A percentile compares a stretch with the other conserved stretches of the same genome.
phyloP scores from a whole-genome alignment of 1,140 invertebrate genomes.

The Solenopsis invicta region DNA sequence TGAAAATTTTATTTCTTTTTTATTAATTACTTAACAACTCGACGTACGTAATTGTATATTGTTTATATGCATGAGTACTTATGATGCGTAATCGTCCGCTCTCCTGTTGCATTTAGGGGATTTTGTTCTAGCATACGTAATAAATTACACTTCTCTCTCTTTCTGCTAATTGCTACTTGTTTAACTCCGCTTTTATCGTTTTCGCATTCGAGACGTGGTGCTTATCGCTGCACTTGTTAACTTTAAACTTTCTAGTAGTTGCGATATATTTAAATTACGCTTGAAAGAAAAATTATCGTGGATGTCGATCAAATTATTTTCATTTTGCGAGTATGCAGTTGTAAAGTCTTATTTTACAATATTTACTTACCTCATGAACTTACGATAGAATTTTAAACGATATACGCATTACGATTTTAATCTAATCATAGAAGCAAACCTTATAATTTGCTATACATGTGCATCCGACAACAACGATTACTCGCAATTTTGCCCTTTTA shows the following conservation, averaged over 20 bases:
- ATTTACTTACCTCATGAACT: neutral
- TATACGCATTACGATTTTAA: conserved; percentile 18
- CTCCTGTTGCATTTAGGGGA: neutral
- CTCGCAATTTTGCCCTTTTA: conserved; percentile 11
- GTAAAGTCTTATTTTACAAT: conserved; percentile 22
- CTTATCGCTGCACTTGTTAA: conserved; percentile 31
- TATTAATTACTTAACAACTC: neutral
- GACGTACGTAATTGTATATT: neutral
- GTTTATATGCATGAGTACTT: neutral
- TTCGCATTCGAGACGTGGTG: neutral
- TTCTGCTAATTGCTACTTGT: conserved; percentile 21
- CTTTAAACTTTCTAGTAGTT: conserved; percentile 1
- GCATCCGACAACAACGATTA: conserved; percentile 9
- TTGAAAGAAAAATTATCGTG: conserved; percentile 20
- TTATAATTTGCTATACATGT: neutral
- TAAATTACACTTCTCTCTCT: conserved; percentile 8
- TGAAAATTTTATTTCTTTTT: neutral
- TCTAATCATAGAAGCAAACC: neutral
- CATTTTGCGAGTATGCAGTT: neutral
- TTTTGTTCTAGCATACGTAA: conserved; percentile 5
- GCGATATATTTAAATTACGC: conserved; percentile 9
- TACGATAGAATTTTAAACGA: neutral
- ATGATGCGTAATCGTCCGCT: neutral
- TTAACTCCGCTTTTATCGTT: conserved; percentile 7
- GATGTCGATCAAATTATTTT: conserved; percentile 35